Evolutionary conservation across 2,888 invertebrate genomes (phyloP).

Genomic region (Lasioglossum lativentre): DNA sequence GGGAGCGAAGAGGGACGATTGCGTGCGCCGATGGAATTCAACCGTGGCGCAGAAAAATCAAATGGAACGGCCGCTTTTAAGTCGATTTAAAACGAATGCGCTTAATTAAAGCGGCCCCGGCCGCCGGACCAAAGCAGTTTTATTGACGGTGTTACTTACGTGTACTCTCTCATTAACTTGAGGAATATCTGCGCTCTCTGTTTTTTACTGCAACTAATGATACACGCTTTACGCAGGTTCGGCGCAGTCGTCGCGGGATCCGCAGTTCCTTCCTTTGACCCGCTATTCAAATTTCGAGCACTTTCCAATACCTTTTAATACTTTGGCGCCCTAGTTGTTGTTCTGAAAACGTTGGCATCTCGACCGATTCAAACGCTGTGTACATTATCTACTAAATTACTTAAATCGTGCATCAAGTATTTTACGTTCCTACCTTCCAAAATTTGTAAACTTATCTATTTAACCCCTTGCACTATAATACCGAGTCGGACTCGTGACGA

Average conservation of each 20-base stretch:
- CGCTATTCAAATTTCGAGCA: background rate
- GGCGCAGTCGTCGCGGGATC: background rate
- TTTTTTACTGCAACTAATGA: constrained; percentile 13
- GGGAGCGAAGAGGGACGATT: constrained; percentile 4
- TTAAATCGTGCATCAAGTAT: background rate
- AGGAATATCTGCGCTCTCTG: constrained; percentile 12
- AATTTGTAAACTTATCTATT: too few species aligned
- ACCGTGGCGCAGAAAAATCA: constrained; percentile 51
- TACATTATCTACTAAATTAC: background rate
- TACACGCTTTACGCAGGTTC: background rate
- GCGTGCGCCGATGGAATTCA: constrained; percentile 27
- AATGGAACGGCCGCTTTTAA: constrained; percentile 55
- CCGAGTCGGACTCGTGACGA: too few species aligned
- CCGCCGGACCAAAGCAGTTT: constrained; percentile 57
- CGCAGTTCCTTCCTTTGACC: background rate
- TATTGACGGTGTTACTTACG: constrained; percentile 60
- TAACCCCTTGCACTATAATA: too few species aligned
- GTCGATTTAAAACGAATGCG: constrained; percentile 60
- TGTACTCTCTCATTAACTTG: constrained; percentile 49
- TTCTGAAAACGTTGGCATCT: background rate
- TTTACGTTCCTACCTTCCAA: too few species aligned
- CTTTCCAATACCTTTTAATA: background rate
- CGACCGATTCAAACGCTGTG: too few species aligned
- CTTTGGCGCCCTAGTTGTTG: background rate
- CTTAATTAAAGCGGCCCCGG: constrained; percentile 71